A percentile compares a stretch with the other conserved stretches of the same genome.
These are phyloP conservation scores for Chironomus tepperi DNA, from an alignment of 1,140 invertebrate genomes.

Conservation along the genomic window DNA sequence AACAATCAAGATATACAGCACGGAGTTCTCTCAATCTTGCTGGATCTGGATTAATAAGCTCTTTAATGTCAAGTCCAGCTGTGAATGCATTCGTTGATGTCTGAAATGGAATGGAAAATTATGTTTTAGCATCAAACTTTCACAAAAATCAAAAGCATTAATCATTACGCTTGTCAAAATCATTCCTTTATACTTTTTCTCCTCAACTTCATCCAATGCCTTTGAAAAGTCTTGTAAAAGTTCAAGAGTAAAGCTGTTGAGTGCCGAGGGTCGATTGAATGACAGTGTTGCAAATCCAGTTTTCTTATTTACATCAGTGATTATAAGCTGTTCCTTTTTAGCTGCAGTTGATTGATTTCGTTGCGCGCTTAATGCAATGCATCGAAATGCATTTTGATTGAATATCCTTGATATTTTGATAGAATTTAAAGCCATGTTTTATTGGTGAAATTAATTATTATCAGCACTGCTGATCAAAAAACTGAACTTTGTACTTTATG, in stretches of 20 bases:
- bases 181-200: constrained; percentile 59
- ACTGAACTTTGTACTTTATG: background rate
- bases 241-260: background rate
- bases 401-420: background rate
- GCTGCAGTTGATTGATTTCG: background rate
- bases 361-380: background rate
- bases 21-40: constrained; percentile 63
- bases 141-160: background rate
- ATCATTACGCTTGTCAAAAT: constrained; percentile 72
- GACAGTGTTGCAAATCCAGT: constrained; percentile 41
- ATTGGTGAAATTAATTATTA: no score
- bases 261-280: background rate
- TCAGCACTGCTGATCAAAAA: no score
- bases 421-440: no score
- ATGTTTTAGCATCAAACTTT: background rate
- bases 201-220: constrained; percentile 55
- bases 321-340: constrained; percentile 34
- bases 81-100: constrained; percentile 65
- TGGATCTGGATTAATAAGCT: constrained; percentile 72
- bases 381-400: background rate
- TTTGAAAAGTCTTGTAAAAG: constrained; percentile 31
- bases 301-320: constrained; percentile 48
- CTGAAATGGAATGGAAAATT: constrained; percentile 40
- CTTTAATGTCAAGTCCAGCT: constrained; percentile 75
- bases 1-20: constrained; percentile 66